Conservation (phyloP, 2,888 invertebrate species). For the Mimas tiliae region DNA sequence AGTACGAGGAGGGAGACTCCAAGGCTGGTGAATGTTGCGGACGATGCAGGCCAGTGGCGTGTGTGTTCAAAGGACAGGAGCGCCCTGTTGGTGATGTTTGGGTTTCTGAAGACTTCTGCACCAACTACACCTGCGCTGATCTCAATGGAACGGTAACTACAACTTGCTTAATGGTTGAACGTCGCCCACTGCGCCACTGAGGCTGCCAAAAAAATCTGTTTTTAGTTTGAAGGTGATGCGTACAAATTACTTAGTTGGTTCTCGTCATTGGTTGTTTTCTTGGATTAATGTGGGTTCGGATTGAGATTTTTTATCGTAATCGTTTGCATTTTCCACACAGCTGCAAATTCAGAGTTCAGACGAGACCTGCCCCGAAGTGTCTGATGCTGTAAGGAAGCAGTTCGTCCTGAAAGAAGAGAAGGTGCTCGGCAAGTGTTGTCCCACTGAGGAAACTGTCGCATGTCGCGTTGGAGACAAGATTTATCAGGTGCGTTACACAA, state of each 20-base stretch:
- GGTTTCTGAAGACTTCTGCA: constrained; percentile 85
- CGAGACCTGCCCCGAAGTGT: constrained; percentile 74
- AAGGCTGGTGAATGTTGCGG: constrained; percentile 26
- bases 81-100: constrained; percentile 79
- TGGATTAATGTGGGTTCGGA: no score
- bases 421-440: constrained; percentile 81
- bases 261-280: no score
- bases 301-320: constrained; percentile 36
- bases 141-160: constrained; percentile 29
- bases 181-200: no score
- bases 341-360: constrained; percentile 77
- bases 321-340: constrained; percentile 49
- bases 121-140: constrained; percentile 82
- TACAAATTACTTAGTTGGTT: no score
- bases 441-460: constrained; percentile 65
- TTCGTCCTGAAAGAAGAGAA: constrained; percentile 72
- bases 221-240: no score
- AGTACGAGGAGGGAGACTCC: constrained; percentile 23
- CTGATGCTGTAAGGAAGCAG: constrained; percentile 60
- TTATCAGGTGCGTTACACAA: constrained; percentile 33
- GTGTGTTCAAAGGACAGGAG: constrained; percentile 75
- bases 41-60: constrained; percentile 79
- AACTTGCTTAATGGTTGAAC: no score
- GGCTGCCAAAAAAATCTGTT: no score
- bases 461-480: constrained; percentile 25